Conservation (phyloP, 2,888 invertebrate species). For the Entomobrya proxima region DNA sequence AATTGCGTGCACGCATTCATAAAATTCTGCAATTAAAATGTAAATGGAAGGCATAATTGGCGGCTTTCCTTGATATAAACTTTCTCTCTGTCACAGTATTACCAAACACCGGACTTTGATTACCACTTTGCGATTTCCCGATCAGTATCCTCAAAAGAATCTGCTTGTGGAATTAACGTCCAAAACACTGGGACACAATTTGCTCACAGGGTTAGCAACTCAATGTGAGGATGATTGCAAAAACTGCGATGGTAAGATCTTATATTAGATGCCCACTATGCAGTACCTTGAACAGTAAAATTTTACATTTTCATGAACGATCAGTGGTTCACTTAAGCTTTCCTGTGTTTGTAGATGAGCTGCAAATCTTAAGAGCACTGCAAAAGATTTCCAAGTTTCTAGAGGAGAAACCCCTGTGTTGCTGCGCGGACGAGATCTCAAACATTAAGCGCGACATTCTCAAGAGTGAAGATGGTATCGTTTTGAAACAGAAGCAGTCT, state of each 20-base stretch:
- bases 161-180: conserved; percentile 84
- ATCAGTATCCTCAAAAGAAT: conserved; percentile 81
- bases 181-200: conserved; percentile 82
- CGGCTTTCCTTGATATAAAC: neutral
- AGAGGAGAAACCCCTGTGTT: conserved; percentile 84
- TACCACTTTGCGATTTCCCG: conserved; percentile 83
- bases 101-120: conserved; percentile 82
- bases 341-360: conserved; percentile 53
- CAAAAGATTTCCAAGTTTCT: conserved; percentile 83
- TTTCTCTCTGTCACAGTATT: conserved; percentile 77
- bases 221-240: conserved; percentile 82
- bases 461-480: conserved; percentile 80
- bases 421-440: conserved; percentile 85
- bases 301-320: neutral
- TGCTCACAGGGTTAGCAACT: conserved; percentile 82
- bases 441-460: conserved; percentile 80
- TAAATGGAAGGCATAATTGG: neutral
- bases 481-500: conserved; percentile 83
- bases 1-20: neutral
- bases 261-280: neutral
- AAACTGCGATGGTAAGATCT: conserved; percentile 46
- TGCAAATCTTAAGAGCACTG: conserved; percentile 80
- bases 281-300: neutral
- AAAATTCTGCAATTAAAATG: neutral
- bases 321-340: neutral